A percentile compares a stretch with the other conserved stretches of the same genome.
These are phyloP conservation scores for Digitonthophagus gazella DNA, from an alignment of 2,888 invertebrate genomes.

Conservation along the genomic window DNA sequence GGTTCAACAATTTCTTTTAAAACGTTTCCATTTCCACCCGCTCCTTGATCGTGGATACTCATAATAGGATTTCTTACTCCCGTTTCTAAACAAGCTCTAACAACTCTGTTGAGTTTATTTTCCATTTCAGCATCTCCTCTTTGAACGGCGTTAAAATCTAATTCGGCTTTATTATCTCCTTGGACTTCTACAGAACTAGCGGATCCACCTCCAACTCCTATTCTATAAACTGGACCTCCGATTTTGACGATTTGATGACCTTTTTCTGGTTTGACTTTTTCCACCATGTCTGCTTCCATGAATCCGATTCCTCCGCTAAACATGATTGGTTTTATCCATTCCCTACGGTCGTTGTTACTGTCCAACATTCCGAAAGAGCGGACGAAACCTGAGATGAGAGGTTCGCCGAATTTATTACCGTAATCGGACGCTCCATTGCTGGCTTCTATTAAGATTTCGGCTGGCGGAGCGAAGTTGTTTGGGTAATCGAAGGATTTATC, in stretches of 20 bases:
- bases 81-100: constrained; percentile 87
- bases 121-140: constrained; percentile 98
- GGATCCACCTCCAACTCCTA: constrained; percentile 98
- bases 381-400: constrained; percentile 86
- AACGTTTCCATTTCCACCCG: constrained; percentile 98
- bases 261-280: constrained; percentile 73
- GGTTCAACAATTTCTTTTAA: constrained; percentile 96
- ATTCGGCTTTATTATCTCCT: constrained; percentile 78
- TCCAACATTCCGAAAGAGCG: constrained; percentile 83
- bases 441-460: constrained; percentile 90
- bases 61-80: constrained; percentile 80
- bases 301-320: constrained; percentile 95
- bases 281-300: constrained; percentile 78
- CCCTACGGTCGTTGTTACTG: constrained; percentile 62
- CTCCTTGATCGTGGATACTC: constrained; percentile 98
- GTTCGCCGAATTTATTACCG: constrained; percentile 99
- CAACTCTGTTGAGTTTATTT: constrained; percentile 91
- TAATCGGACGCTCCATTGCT: constrained; percentile 98
- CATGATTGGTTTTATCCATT: constrained; percentile 99
- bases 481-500: constrained; percentile 73
- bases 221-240: constrained; percentile 96
- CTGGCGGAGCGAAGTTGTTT: constrained; percentile 82
- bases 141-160: constrained; percentile 97
- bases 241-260: constrained; percentile 92
- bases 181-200: constrained; percentile 95